Conservation (phyloP, 37 sponge, comb jelly and placozoan genomes). For the Aphrocallistes beatrix region DNA sequence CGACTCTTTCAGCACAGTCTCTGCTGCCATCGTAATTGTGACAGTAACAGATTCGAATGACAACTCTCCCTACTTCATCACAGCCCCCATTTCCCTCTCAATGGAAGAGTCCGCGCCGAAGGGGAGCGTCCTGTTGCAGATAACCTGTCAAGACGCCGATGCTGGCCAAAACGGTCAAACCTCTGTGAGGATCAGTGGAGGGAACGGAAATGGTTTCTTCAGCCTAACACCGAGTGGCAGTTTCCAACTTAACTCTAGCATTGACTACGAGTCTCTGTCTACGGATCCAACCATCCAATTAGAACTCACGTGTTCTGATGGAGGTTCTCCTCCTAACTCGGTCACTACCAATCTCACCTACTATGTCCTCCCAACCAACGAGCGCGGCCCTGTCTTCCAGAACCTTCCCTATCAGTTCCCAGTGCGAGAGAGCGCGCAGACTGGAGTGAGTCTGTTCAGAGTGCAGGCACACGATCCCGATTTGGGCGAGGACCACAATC, state of each 20-base stretch:
- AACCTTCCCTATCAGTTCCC: background rate
- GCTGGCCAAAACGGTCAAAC: background rate
- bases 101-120: background rate
- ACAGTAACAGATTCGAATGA: background rate
- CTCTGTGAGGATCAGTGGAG: background rate
- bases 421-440: background rate
- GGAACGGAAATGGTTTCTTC: background rate
- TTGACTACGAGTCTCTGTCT: background rate
- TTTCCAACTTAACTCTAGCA: background rate
- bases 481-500: background rate
- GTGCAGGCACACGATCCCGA: background rate
- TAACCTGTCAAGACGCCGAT: background rate
- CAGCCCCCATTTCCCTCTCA: background rate
- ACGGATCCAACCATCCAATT: background rate
- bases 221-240: background rate
- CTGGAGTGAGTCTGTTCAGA: background rate
- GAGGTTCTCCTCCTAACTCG: background rate
- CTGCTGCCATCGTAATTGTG: background rate
- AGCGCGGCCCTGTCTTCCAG: conserved; percentile 10
- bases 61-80: background rate
- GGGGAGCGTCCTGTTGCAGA: background rate
- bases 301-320: background rate
- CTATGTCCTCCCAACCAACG: background rate
- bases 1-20: background rate
- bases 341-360: conserved; percentile 2